These are phyloP conservation scores for Chionoecetes opilio DNA, from an alignment of 1,140 invertebrate species.

Conservation along the genomic window DNA sequence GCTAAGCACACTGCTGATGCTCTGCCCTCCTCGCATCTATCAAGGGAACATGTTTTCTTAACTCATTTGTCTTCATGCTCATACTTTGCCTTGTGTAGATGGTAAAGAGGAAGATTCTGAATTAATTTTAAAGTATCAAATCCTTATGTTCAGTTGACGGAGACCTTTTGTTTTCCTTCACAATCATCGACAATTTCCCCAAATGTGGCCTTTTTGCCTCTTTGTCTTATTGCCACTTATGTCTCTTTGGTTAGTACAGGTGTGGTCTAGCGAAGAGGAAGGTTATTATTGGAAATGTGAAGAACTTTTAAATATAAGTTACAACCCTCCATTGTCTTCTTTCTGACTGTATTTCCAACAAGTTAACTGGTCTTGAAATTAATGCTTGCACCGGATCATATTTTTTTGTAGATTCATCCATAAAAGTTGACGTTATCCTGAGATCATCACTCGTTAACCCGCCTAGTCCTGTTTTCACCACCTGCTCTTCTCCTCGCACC, in stretches of 20 bases:
- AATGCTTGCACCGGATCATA: not conserved
- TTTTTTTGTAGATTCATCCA: not conserved
- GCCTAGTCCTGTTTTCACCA: not conserved
- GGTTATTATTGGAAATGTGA: not conserved
- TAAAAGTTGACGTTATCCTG: not conserved
- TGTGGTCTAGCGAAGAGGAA: not conserved
- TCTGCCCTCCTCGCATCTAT: not conserved
- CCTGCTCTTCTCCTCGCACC: conserved; percentile 5
- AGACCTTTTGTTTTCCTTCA: not conserved
- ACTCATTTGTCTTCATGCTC: not conserved
- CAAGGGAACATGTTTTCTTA: not conserved
- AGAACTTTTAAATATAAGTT: not conserved
- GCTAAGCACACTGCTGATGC: no score
- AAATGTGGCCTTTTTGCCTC: not conserved
- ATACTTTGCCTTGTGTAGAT: not conserved
- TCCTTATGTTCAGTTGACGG: not conserved
- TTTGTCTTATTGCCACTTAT: no score
- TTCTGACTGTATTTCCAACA: not conserved
- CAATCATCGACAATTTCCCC: not conserved
- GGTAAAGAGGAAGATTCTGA: not conserved
- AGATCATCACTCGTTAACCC: not conserved
- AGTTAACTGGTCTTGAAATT: not conserved
- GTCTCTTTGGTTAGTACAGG: not conserved
- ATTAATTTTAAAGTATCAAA: conserved; percentile 32
- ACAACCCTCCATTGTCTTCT: not conserved